Percentiles rank a stretch among this genome's conserved stretches.
phyloP scores from a whole-genome alignment of 2,113 vertebrate species.

The Gallinago jamesoni region DNA sequence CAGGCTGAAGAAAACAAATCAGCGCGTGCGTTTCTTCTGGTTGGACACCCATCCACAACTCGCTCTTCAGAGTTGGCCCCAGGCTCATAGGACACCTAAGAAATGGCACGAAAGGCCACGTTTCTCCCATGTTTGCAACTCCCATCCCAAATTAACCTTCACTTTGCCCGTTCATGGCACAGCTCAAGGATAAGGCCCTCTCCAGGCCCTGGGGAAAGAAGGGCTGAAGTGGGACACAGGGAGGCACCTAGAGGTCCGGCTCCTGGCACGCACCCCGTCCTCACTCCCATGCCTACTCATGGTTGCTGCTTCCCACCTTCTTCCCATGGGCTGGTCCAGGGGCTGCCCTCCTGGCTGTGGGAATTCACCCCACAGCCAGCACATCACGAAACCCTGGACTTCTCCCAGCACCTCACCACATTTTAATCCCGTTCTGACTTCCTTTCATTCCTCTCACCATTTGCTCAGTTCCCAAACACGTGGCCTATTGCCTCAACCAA shows the following conservation, averaged over 20 bases:
- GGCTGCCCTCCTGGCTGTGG: neutral
- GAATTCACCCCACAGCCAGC: neutral
- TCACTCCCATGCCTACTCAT: neutral
- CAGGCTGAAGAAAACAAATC: neutral
- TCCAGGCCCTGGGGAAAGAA: neutral
- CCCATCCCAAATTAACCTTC: neutral
- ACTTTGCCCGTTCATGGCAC: neutral
- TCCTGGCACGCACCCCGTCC: neutral
- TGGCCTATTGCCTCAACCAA: neutral
- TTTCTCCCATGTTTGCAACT: neutral
- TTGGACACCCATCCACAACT: neutral
- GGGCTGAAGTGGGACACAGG: too few species aligned
- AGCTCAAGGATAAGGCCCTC: neutral
- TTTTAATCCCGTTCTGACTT: neutral
- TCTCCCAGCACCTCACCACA: neutral
- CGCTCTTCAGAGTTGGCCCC: neutral
- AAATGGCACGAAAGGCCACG: rapidly evolving
- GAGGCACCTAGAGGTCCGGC: rapidly evolving
- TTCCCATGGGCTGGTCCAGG: neutral
- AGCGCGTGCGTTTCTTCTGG: rapidly evolving
- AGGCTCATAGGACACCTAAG: neutral
- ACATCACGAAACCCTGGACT: rapidly evolving
- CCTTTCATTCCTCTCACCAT: neutral
- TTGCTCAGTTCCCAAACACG: neutral
- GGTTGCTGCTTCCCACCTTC: neutral